Base-by-base conservation (phyloP, 2,113 vertebrate genomes). In the Lathamus discolor region DNA sequence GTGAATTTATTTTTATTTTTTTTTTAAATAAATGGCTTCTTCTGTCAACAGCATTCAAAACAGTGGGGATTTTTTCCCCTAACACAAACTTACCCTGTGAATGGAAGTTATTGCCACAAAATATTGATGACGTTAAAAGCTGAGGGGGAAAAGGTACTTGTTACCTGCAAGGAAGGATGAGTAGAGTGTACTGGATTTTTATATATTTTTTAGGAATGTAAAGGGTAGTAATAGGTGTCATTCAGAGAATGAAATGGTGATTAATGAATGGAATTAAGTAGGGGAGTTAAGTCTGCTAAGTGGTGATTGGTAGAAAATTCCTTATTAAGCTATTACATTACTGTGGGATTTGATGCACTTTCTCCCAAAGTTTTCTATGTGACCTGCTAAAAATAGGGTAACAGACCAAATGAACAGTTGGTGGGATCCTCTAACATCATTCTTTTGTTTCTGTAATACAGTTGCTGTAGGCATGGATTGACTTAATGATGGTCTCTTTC, bases 361-460 rank as follows among this genome's bases (percentile, higher is more conserved):
- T 67, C 41, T 88, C 23, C 44, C 33, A 11, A 43, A 79, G 52
- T 15, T 17, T 83, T 88, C 90, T 33, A 37, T 74, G 33, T 54
- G 52, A 43, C 39, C n/a, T 69, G 22, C 57, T 87, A 83, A 70
- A 91, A 73, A 78, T 23, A 83, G n/a, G 15, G 29, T 52, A 48
- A n/a, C 23, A 81, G 13, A 72, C 17, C 86, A 78, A 77, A 46
- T 22, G 37, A 80, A 33, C 15, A 43, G 19, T 74, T 79, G 41
- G 11, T 90, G 44, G 64, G 46, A 41, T 75, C 17, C 15, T 49
- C 63, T 92, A 4, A 74, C 81, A 63, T 44, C 6, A 35, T 82
- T 49, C 31, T 74, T 91, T 66, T 74, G 11, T 91, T 96, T 86
- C 39, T 69, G 12, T 92, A 68, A 61, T 72, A 28, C n/a, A 33